Conservation (phyloP, 2,797 vertebrate genomes). For the Stomatorhinus walkeri region DNA sequence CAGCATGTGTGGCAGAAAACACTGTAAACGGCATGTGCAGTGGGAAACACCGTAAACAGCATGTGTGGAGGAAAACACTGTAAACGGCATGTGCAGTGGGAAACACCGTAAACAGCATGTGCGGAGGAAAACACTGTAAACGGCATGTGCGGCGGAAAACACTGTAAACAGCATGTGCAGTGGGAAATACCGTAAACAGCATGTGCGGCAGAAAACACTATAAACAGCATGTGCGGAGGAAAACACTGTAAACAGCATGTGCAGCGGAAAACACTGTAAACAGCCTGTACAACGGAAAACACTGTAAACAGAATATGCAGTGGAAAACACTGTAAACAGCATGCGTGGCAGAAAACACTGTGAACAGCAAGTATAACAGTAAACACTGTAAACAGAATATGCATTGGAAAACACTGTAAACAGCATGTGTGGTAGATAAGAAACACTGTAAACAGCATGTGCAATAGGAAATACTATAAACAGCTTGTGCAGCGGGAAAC, state of each 20-base stretch:
- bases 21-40: not conserved
- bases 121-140: not conserved
- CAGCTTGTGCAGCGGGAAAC: not conserved
- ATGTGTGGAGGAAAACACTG: not conserved
- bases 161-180: not conserved
- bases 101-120: not conserved
- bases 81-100: not conserved
- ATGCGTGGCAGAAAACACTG: not conserved
- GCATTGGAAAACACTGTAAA: not conserved
- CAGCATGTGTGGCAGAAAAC: not conserved
- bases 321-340: not conserved
- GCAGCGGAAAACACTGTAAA: not conserved
- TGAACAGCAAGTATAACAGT: not conserved
- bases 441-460: not conserved
- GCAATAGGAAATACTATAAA: not conserved
- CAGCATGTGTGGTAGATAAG: no score
- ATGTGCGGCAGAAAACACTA: no score
- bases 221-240: not conserved
- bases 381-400: not conserved
- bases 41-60: not conserved
- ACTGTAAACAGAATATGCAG: no score
- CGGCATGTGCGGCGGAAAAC: not conserved
- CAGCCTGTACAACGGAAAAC: not conserved
- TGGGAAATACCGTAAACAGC: not conserved
- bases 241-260: not conserved